Evolutionary conservation across 2,113 vertebrate genomes (phyloP), one percentile per base, ranked within the genome.

Genomic region (Oxygymnocypris stewartii): DNA sequence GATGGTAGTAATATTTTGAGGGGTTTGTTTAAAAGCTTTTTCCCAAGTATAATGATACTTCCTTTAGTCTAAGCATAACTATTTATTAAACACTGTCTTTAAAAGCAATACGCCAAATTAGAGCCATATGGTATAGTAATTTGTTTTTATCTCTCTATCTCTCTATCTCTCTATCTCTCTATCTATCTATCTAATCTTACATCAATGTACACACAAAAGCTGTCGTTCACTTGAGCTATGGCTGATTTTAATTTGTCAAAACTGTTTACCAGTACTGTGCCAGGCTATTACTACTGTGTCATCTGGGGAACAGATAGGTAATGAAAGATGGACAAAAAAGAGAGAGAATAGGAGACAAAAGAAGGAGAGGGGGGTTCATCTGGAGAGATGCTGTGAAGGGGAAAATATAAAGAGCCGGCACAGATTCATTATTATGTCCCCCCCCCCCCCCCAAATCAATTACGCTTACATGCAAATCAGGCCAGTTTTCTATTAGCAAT

Each of bases 221-320:
- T 28, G 44, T 25, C 47, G 14, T 78, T 85, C 25, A 78, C 47
- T 84, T 86, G 57, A 82, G 86, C 82, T 73, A 40, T 85, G 65
- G 85, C 73, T 89, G 86, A 90, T 89, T 90, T 89, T 86, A 89
- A 88, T 90, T 88, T 90, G 88, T 90, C 88, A 89, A 89, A 90
- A 89, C 88, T 88, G 87, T 89, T 90, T 90, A 90, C 88, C 51
- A 65, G 80, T 76, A 81, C 74, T 59, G n/a, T 14, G 84, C 88
- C 84, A 90, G 69, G 87, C 89, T 90, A 89, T 90, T 90, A 90
- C 84, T 86, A 89, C 76, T 75, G 71, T 89, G 88, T 86, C 87
- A 89, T 85, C 80, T 65, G 11, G 75, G 82, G 84, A 89, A 84
- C 71, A 82, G 83, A 87, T 85, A 89, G 86, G 90, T 88, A 89